Base-by-base conservation (phyloP, 2,797 vertebrate genomes). In the Lophotriccus pileatus region DNA sequence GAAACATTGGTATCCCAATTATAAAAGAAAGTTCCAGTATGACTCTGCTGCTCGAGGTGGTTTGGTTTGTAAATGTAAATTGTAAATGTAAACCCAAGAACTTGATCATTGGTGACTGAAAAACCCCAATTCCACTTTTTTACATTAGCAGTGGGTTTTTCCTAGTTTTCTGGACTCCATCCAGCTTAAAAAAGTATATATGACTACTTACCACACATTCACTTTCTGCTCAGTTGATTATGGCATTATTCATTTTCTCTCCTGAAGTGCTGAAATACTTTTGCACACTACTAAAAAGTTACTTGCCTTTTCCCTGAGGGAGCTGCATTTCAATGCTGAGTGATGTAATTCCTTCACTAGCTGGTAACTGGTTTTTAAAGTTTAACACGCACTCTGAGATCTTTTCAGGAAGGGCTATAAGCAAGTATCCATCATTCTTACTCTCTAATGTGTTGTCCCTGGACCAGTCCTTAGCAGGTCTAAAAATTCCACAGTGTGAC, bases 221-320 rank as follows among this genome's bases (percentile, higher is more conserved):
- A 83, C 59, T 93, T 95, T 95, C 74, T 95, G 84, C 70, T 92
- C 67, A 43, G 74, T 82, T 94, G 64, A 82, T 92, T 74, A 83
- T 32, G 56, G 21, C 79, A 90, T 93, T 74, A 93, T 79, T 95
- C 59, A 92, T 87, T 92, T 95, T 93, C 56, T 59, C 62, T 85
- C 37, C 81, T 50, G 28, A 89, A 83, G 87, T 62, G 86, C 7
- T 92, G 84, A 94, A 89, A 94, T 87, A 90, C 16, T 87, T 89
- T 32, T 50, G 28, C 50, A 73, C 30, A 21, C 72, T 70, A 46
- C 55, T 87, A 82, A 85, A 84, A 86, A 49, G 67, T 77, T 77
- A 60, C 60, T 78, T 81, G 81, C 49, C 49, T 91, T 87, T 50
- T 86, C 90, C 89, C 78, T 34, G 49, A 72, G 86, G 92, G 56